Percentiles rank a stretch among this genome's conserved stretches.
These are phyloP conservation scores for Loripinus fragilis DNA, from an alignment of 2,888 invertebrate genomes.

Conservation along the genomic window DNA sequence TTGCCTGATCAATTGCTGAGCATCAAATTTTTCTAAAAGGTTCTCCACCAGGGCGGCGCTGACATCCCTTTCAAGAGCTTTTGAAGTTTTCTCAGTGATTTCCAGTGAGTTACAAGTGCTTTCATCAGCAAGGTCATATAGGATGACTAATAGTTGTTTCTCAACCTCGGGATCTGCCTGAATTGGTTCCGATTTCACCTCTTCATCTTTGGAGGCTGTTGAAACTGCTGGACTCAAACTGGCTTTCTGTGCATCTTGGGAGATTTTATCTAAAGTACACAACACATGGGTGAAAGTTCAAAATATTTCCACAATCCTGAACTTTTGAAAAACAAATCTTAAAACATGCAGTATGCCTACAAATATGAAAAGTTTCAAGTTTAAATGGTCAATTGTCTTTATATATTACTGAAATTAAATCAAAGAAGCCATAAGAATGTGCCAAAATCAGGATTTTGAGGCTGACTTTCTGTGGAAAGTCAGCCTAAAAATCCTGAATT, in stretches of 20 bases:
- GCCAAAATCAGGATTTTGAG: too few relatives aligned
- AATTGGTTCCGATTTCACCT: conserved; percentile 47
- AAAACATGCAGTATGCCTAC: too few relatives aligned
- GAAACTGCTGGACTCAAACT: conserved; percentile 40
- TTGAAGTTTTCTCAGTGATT: conserved; percentile 85
- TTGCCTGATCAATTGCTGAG: conserved; percentile 88
- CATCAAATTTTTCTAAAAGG: conserved; percentile 90
- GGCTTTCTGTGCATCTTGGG: conserved; percentile 23
- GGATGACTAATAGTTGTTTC: conserved; percentile 87
- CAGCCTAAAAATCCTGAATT: too few relatives aligned
- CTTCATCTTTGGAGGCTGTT: conserved; percentile 21
- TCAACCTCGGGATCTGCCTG: conserved; percentile 87
- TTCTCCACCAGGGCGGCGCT: conserved; percentile 88
- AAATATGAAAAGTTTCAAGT: too few relatives aligned
- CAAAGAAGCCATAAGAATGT: too few relatives aligned
- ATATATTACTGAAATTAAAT: too few relatives aligned
- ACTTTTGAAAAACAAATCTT: too few relatives aligned
- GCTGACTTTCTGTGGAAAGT: too few relatives aligned
- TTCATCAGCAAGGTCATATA: conserved; percentile 89
- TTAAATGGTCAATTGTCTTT: too few relatives aligned
- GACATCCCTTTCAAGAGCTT: conserved; percentile 84
- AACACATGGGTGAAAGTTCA: too few relatives aligned
- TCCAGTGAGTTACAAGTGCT: conserved; percentile 89
- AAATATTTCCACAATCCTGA: too few relatives aligned
- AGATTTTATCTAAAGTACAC: conserved; percentile 11